These are phyloP conservation scores for Herpetotheres cachinnans DNA, from an alignment of 2,113 vertebrate genomes.

Conservation along the genomic window DNA sequence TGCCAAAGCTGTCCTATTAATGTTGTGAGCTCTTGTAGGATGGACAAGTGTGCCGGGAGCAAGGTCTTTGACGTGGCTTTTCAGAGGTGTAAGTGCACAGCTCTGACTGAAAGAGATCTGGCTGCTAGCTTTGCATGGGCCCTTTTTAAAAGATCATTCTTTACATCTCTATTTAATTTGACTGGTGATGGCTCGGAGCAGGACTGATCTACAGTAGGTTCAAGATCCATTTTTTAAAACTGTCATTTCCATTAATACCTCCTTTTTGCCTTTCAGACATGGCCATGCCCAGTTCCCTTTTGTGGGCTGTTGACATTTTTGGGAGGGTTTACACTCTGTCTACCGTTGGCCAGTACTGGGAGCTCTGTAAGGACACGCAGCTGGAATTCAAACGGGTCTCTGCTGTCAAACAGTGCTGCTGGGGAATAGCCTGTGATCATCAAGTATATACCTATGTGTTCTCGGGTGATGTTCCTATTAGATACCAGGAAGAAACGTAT, in stretches of 20 bases:
- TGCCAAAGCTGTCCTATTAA: not conserved
- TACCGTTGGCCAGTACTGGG: constrained; percentile 90
- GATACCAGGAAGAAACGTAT: constrained; percentile 90
- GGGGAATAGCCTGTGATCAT: constrained; percentile 93
- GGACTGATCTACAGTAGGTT: not conserved
- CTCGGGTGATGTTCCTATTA: constrained; percentile 86
- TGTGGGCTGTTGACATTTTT: constrained; percentile 94
- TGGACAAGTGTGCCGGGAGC: not conserved
- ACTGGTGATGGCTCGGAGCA: not conserved
- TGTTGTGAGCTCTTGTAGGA: not conserved
- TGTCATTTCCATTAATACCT: not conserved
- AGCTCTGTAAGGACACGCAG: constrained; percentile 83
- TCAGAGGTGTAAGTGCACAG: not conserved
- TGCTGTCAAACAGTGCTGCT: constrained; percentile 87
- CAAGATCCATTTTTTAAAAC: not conserved
- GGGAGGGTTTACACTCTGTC: constrained; percentile 90
- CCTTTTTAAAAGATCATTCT: not conserved
- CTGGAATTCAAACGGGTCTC: constrained; percentile 91
- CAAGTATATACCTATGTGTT: constrained; percentile 88
- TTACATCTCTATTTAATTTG: not conserved
- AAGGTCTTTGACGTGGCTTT: not conserved
- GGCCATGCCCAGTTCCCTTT: constrained; percentile 82
- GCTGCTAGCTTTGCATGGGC: not conserved
- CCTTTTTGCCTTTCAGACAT: constrained; percentile 23
- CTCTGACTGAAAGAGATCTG: not conserved